Evolutionary conservation across 1,140 invertebrate species (phyloP).

Genomic region (Ganaspis sp.): DNA sequence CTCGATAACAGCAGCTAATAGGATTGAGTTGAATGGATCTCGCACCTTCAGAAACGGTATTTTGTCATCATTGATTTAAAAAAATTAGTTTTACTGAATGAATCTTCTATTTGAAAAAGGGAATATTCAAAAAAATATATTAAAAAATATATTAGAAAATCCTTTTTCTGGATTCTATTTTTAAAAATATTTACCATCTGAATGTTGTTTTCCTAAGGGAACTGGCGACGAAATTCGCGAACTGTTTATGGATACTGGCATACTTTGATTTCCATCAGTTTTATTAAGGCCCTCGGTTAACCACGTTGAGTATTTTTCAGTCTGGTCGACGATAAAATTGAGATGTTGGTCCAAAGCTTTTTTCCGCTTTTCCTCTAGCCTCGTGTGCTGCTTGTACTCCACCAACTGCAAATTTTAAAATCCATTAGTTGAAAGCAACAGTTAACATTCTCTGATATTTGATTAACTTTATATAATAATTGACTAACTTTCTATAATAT

Average conservation of each 20-base stretch:
- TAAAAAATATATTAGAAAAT: not conserved
- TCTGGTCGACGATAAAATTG: slow-evolving; percentile 99
- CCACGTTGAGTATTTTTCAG: slow-evolving; percentile 97
- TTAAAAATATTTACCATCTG: slow-evolving; percentile 71
- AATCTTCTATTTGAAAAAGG: too few relatives aligned
- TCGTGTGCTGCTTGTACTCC: slow-evolving; percentile 94
- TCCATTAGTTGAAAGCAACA: too few relatives aligned
- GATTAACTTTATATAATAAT: too few relatives aligned
- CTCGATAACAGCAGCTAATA: slow-evolving; percentile 65
- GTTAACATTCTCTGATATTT: too few relatives aligned
- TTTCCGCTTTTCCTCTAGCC: slow-evolving; percentile 95
- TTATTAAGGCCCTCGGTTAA: slow-evolving; percentile 89
- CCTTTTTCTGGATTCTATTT: not conserved
- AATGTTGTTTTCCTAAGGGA: slow-evolving; percentile 68
- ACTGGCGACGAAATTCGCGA: slow-evolving; percentile 73
- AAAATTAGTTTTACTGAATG: too few relatives aligned
- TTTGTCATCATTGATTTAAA: slow-evolving; percentile 62
- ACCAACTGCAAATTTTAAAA: slow-evolving; percentile 84
- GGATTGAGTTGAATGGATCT: slow-evolving; percentile 72
- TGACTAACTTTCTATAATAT: too few relatives aligned
- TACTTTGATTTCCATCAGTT: slow-evolving; percentile 72
- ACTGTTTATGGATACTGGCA: slow-evolving; percentile 75
- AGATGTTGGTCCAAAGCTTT: slow-evolving; percentile 97
- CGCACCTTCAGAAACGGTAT: slow-evolving; percentile 63
- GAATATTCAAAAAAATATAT: not conserved